Evolutionary conservation across 23 tunicate genomes (phyloP), one percentile per base, ranked within the genome.

Genomic region (Trididemnum clinides): DNA sequence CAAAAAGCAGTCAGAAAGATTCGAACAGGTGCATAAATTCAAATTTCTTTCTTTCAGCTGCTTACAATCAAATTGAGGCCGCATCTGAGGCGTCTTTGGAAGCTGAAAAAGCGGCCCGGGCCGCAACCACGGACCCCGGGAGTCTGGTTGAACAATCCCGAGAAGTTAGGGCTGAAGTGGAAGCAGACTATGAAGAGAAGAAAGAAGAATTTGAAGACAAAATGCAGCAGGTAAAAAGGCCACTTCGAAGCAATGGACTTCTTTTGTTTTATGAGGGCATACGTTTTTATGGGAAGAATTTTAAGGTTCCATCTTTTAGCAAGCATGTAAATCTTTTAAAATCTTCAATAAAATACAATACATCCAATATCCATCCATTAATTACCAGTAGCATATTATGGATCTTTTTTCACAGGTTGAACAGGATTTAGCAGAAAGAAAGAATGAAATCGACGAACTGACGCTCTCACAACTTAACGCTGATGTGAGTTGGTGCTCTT

Each of bases 131-230:
- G 23, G 93, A 89, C 38, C 82, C 84, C 2, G 98, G 98, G 1
- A 89, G 89, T 57, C 70, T 94, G 20, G 90, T 94, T 28, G 85
- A 94, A 39, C 98, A 94, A 76, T 94, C 98, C 25, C 54, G 86
- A 80, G 64, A 88, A 1, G 79, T 88, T 0, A 54, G 98, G n/a
- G 82, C 36, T 1, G 88, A 89, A 59, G 94, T 89, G 31, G 94
- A 94, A 73, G 82, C 50, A 0, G 36, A n/a, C 25, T 37, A 70
- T 31, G 88, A 31, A 18, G 88, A 85, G 65, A 94, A 94, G 50
- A 74, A 85, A 0, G 1, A 0, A 38, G 98, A 94, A 65, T 85
- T 94, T 34, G 88, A 81, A 23, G 85, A 84, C 78, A 94, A 94
- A 23, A 27, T 81, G 25, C 22, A 31, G 1, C 90, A 86, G 85